Percentiles rank a stretch among this genome's conserved stretches.
Evolutionary conservation across 2,797 vertebrate species (phyloP).

Genomic region (Protonibea diacanthus): DNA sequence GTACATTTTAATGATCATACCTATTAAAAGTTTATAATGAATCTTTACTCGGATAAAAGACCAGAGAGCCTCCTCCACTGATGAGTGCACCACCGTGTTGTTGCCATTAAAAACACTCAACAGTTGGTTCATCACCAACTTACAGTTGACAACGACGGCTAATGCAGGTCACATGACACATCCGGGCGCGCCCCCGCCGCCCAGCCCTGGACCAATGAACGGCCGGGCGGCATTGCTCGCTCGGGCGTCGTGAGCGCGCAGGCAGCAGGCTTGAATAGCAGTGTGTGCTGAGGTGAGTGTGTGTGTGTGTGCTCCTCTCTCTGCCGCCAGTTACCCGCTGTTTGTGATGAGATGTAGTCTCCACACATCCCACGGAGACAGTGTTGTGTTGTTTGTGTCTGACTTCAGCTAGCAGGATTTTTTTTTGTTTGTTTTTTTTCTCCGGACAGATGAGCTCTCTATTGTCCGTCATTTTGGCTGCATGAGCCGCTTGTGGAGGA

Average conservation of each 20-base stretch:
- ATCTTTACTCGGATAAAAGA: no score
- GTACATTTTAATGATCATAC: no score
- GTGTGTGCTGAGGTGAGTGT: constrained; percentile 21
- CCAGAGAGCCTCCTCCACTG: no score
- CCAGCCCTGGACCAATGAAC: constrained; percentile 65
- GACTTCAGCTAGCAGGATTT: constrained; percentile 5
- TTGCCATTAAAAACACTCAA: constrained; percentile 40
- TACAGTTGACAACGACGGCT: constrained; percentile 20
- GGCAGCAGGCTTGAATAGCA: background rate
- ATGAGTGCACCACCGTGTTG: no score
- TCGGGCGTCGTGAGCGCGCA: constrained; percentile 54
- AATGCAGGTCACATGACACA: constrained; percentile 73
- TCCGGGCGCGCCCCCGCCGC: constrained; percentile 72
- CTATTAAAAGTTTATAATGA: no score
- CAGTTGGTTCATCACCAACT: constrained; percentile 63
- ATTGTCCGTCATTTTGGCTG: constrained; percentile 24
- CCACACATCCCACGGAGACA: background rate
- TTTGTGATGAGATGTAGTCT: background rate
- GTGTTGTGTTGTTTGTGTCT: background rate
- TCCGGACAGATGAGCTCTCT: background rate
- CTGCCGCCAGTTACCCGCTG: constrained; percentile 34
- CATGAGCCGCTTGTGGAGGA: constrained; percentile 36
- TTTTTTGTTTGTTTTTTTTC: background rate
- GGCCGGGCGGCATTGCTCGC: constrained; percentile 35
- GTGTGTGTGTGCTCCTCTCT: background rate